Conservation (phyloP, 2,888 invertebrate genomes). For the Rhagonycha fulva region DNA sequence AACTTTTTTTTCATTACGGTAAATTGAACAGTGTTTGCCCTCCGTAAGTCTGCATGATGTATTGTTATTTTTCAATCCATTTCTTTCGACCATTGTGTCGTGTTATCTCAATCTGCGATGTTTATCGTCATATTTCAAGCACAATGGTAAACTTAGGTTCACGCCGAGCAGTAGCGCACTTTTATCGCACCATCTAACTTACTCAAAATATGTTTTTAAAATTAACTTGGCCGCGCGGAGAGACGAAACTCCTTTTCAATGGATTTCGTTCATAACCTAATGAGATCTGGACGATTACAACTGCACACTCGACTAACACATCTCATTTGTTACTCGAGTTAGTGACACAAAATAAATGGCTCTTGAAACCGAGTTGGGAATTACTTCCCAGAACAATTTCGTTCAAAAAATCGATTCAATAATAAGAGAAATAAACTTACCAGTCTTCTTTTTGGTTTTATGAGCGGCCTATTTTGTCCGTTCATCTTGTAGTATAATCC, state of each 20-base stretch:
- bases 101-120: constrained; percentile 51
- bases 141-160: constrained; percentile 51
- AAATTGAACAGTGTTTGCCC: constrained; percentile 46
- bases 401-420: constrained; percentile 12
- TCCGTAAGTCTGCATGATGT: constrained; percentile 36
- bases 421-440: constrained; percentile 72
- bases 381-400: constrained; percentile 34
- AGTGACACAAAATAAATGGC: constrained; percentile 48
- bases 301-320: constrained; percentile 44
- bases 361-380: constrained; percentile 31
- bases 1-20: constrained; percentile 41
- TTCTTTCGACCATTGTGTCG: constrained; percentile 44
- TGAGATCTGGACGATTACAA: constrained; percentile 53
- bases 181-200: constrained; percentile 46
- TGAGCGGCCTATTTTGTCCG: constrained; percentile 96
- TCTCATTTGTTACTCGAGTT: constrained; percentile 51
- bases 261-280: constrained; percentile 52
- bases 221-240: constrained; percentile 45
- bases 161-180: constrained; percentile 47
- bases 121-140: constrained; percentile 54
- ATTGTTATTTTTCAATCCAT: constrained; percentile 42
- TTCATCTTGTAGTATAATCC: constrained; percentile 99
- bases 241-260: constrained; percentile 44
- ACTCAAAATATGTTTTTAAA: constrained; percentile 53
- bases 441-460: constrained; percentile 99